Percentiles rank a stretch among this genome's conserved stretches.
Evolutionary conservation across 1,140 invertebrate genomes (phyloP).

Genomic region (Drosophila azteca): DNA sequence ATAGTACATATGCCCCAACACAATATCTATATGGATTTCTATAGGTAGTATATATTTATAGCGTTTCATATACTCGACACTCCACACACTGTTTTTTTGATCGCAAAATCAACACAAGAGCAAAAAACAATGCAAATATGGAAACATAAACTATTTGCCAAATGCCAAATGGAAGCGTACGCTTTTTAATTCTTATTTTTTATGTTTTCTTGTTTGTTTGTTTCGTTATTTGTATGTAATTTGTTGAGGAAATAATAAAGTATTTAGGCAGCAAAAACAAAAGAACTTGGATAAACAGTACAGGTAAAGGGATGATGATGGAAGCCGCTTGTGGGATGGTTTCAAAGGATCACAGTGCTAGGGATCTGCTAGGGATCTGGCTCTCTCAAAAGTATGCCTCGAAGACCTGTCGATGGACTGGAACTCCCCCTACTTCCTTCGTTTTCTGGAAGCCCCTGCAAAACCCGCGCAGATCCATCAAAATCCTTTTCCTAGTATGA

Average conservation of each 20-base stretch:
- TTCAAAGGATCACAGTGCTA: no score
- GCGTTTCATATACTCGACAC: slow-evolving; percentile 39
- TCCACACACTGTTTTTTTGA: neutral
- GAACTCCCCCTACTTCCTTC: no score
- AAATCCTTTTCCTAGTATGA: no score
- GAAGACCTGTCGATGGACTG: no score
- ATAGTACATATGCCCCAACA: slow-evolving; percentile 33
- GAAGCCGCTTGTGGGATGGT: neutral
- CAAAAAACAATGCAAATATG: slow-evolving; percentile 51
- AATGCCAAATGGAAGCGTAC: slow-evolving; percentile 16
- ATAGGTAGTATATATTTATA: slow-evolving; percentile 19
- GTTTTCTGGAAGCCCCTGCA: no score
- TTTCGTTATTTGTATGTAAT: slow-evolving; percentile 12
- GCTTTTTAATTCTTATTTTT: slow-evolving; percentile 14
- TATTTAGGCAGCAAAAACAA: slow-evolving; percentile 34
- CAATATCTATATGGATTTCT: slow-evolving; percentile 38
- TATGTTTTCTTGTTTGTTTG: neutral
- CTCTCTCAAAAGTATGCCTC: no score
- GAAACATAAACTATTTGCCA: slow-evolving; percentile 53
- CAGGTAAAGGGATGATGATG: no score
- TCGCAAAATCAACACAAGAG: slow-evolving; percentile 16
- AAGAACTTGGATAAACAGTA: neutral
- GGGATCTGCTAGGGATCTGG: no score
- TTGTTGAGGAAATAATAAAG: slow-evolving; percentile 47
- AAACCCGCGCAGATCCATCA: no score